Conservation (phyloP, 2,888 invertebrate species). For the Drosophila lacicola region DNA sequence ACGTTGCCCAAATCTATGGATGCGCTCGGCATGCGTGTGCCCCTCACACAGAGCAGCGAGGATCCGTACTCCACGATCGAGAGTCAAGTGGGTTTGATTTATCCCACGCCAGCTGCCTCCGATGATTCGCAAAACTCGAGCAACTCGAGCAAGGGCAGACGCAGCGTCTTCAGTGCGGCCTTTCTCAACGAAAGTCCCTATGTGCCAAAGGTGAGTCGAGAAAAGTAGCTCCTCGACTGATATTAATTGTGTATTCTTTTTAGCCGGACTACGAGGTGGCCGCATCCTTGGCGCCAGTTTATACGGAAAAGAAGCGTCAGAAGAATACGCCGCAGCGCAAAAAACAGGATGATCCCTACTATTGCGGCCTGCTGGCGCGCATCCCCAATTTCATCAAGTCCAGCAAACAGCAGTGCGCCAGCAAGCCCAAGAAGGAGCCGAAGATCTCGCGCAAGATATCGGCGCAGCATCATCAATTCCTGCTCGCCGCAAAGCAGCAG, state of each 20-base stretch:
- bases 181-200: constrained; percentile 83
- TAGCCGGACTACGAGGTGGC: constrained; percentile 84
- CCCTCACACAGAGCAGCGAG: constrained; percentile 79
- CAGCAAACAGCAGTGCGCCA: constrained; percentile 70
- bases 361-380: constrained; percentile 89
- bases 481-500: constrained; percentile 51
- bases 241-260: not conserved
- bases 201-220: constrained; percentile 82
- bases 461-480: constrained; percentile 79
- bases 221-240: too few relatives aligned
- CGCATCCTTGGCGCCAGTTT: constrained; percentile 60
- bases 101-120: constrained; percentile 81
- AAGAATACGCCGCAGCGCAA: constrained; percentile 80
- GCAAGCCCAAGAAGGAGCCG: constrained; percentile 77
- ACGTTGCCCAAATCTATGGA: constrained; percentile 85
- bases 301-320: constrained; percentile 70
- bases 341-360: constrained; percentile 89
- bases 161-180: constrained; percentile 77
- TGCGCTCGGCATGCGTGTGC: constrained; percentile 77
- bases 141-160: constrained; percentile 76
- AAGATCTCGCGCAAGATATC: constrained; percentile 84
- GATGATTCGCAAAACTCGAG: constrained; percentile 82
- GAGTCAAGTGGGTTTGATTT: constrained; percentile 84
- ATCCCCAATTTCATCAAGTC: constrained; percentile 90
- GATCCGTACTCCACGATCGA: constrained; percentile 85